Base-by-base conservation (phyloP, 2,113 vertebrate species). In the Seriola dumerili region DNA sequence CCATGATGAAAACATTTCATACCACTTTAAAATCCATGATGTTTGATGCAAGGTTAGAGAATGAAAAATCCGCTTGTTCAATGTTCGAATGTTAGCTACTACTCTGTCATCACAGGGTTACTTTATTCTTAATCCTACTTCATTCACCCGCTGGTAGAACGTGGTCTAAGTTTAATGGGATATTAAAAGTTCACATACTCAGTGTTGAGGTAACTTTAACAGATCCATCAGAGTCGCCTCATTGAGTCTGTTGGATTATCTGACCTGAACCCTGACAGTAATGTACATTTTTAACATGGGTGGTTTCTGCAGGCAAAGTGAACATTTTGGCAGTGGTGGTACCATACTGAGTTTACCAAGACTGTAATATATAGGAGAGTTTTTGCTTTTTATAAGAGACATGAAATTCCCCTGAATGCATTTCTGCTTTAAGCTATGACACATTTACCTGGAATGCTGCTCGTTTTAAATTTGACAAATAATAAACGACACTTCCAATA, bases 391-490 rank as follows among this genome's bases (percentile, higher is more conserved):
- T 46, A 32, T 59, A 5, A 17, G 36, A 19, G 32, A 23, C 6
- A 63, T 58, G 16, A 74, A 58, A 78, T 11, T 73, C 36, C 63
- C n/a, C 16, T 71, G 34, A 50, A 25, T 21, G 13, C 40, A 34
- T 64, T 76, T 69, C 57, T 50, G 40, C 4, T 50, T 59, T 11
- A 73, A 44, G 23, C 34, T 19, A 40, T 7, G 13, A 29, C 63
- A 69, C 62, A 64, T 36, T 73, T 32, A 36, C 19, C 11, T 12
- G 5, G 54, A 74, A 50, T 19, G 12, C n/a, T 5, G 32, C 23
- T 67, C 32, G 19, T 62, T 75, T 52, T 3, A 44, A 17, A 71
- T 32, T 54, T 17, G 40, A 42, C 40, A 62, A 34, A 25, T 46
- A 19, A 58, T 21, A 5, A 66, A 81, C 10, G 34, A 9, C 3